Evolutionary conservation across 1,140 invertebrate species (phyloP).

Genomic region (Reticulitermes speratus): DNA sequence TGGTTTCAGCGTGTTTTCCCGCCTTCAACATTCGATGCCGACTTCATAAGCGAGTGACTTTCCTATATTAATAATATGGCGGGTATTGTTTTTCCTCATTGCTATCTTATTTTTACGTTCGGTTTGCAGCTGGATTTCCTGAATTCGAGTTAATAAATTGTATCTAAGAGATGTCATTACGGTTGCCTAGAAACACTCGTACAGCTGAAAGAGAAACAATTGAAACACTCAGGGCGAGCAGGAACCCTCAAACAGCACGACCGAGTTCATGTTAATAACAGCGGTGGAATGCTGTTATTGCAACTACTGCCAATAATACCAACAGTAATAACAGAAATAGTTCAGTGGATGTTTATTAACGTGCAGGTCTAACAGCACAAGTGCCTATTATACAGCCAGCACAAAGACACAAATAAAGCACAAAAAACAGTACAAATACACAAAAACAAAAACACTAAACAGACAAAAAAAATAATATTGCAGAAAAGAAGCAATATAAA

Average conservation of each 20-base stretch:
- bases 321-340: too few relatives aligned
- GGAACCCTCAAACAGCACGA: neutral
- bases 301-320: too few relatives aligned
- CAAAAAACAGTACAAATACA: too few relatives aligned
- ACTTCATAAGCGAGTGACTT: neutral
- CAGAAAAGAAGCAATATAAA: too few relatives aligned
- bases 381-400: too few relatives aligned
- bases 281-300: too few relatives aligned
- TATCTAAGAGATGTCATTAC: slow-evolving; percentile 15
- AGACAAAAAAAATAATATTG: too few relatives aligned
- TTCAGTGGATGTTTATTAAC: too few relatives aligned
- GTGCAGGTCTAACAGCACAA: too few relatives aligned
- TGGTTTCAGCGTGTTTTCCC: neutral
- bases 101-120: neutral
- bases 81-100: neutral
- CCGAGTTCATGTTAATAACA: neutral
- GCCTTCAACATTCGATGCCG: neutral
- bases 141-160: neutral
- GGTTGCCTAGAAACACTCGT: neutral
- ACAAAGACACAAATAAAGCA: too few relatives aligned
- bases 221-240: neutral
- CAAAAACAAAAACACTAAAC: too few relatives aligned
- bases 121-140: neutral
- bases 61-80: neutral
- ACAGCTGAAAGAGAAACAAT: neutral